Conservation (phyloP, 2,797 vertebrate species). For the Poeciliopsis gracilis region DNA sequence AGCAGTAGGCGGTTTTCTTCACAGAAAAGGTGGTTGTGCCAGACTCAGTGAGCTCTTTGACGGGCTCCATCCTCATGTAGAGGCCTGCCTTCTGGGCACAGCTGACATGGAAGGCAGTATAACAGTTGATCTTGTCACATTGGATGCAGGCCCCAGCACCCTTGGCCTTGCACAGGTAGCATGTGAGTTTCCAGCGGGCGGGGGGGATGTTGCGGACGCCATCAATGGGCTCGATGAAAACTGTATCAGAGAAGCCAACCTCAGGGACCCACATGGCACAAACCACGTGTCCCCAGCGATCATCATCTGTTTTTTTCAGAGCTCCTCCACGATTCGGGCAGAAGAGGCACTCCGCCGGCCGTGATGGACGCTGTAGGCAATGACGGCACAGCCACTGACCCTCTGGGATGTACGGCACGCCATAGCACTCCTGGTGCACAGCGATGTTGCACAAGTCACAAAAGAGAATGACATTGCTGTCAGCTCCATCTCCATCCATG, state of each 20-base stretch:
- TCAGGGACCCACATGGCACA: constrained; percentile 98
- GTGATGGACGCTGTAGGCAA: constrained; percentile 90
- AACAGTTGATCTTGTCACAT: constrained; percentile 97
- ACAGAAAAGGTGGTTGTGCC: constrained; percentile 89
- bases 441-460: constrained; percentile 97
- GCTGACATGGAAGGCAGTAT: constrained; percentile 97
- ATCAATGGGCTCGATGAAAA: constrained; percentile 98
- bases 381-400: constrained; percentile 98
- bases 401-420: constrained; percentile 96
- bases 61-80: constrained; percentile 98
- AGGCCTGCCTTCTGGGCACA: constrained; percentile 95
- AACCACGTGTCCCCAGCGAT: constrained; percentile 97
- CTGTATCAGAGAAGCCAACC: constrained; percentile 96
- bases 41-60: constrained; percentile 87
- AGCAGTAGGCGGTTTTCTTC: constrained; percentile 96
- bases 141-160: constrained; percentile 96
- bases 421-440: constrained; percentile 98
- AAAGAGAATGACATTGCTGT: constrained; percentile 97
- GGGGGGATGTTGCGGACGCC: constrained; percentile 96
- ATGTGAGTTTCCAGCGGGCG: constrained; percentile 96
- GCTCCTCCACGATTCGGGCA: constrained; percentile 97
- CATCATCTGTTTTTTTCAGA: constrained; percentile 97
- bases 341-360: constrained; percentile 91
- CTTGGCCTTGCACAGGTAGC: constrained; percentile 98
- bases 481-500: constrained; percentile 97